Evolutionary conservation across 2,113 vertebrate genomes (phyloP).

Genomic region (Bagarius yarrelli): DNA sequence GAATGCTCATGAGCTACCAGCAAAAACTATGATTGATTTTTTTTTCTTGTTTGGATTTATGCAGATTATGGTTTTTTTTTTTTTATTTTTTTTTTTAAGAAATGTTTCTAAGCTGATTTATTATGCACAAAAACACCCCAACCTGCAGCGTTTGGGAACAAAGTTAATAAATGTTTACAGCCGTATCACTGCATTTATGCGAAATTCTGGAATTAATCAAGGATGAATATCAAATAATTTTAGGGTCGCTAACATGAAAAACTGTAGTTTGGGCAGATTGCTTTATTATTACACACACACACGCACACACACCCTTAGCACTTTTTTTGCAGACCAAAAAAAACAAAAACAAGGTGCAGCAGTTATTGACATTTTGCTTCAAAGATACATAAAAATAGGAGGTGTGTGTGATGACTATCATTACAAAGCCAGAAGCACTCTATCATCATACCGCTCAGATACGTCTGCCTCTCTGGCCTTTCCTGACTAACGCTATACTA

Average conservation of each 20-base stretch:
- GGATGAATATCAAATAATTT: constrained; percentile 1
- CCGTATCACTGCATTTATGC: not conserved
- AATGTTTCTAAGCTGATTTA: not conserved
- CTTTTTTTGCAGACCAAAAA: constrained; percentile 20
- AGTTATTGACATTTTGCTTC: not conserved
- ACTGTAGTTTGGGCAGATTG: not conserved
- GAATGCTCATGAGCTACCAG: not conserved
- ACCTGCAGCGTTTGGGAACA: not conserved
- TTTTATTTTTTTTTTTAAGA: not conserved
- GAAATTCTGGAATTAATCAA: not conserved
- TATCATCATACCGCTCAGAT: not conserved
- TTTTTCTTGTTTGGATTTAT: not conserved
- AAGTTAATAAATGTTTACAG: constrained; percentile 7
- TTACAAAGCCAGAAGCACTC: not conserved
- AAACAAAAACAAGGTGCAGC: not conserved
- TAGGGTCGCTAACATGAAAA: not conserved
- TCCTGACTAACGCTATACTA: constrained; percentile 14
- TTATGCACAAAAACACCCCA: not conserved
- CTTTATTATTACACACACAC: not conserved
- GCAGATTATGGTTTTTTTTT: not conserved
- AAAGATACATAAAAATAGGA: constrained; percentile 2
- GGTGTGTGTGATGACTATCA: constrained; percentile 4
- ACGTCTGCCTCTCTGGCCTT: not conserved
- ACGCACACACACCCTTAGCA: not conserved
- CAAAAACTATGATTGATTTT: not conserved